phyloP scores from a whole-genome alignment of 2,888 invertebrate genomes.

The Tigriopus californicus region DNA sequence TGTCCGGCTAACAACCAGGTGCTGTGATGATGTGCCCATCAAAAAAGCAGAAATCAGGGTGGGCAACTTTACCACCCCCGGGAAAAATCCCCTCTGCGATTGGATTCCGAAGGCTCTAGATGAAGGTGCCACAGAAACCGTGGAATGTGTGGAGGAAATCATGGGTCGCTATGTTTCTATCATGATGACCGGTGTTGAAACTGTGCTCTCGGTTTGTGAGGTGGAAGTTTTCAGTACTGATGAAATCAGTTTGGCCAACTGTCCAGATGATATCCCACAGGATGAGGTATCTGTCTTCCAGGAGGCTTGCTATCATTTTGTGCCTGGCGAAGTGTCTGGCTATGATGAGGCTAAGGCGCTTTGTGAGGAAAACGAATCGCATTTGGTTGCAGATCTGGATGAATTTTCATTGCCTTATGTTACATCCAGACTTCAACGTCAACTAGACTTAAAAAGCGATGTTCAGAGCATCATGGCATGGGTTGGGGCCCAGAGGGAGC shows the following conservation, averaged over 20 bases:
- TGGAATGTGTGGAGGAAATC: constrained; percentile 62
- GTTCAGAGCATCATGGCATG: constrained; percentile 70
- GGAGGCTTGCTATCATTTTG: constrained; percentile 71
- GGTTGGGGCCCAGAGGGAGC: constrained; percentile 78
- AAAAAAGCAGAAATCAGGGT: constrained; percentile 15
- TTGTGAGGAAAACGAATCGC: constrained; percentile 36
- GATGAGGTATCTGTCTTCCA: constrained; percentile 57
- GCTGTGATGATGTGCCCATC: constrained; percentile 32
- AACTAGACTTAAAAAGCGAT: constrained; percentile 56
- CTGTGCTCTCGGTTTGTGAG: constrained; percentile 70
- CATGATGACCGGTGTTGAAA: constrained; percentile 42
- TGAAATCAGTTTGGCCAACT: constrained; percentile 33
- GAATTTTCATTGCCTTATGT: constrained; percentile 21
- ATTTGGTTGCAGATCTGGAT: constrained; percentile 21
- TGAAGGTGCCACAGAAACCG: constrained; percentile 60
- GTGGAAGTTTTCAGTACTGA: constrained; percentile 80
- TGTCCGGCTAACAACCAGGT: constrained; percentile 63
- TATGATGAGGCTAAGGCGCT: constrained; percentile 59
- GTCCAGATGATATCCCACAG: constrained; percentile 38
- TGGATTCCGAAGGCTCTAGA: constrained; percentile 13
- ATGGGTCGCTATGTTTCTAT: constrained; percentile 70
- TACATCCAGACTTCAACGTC: constrained; percentile 25
- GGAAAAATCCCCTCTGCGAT: constrained; percentile 12
- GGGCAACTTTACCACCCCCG: neutral
- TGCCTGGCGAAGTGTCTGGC: constrained; percentile 56